Evolutionary conservation across 2,888 invertebrate species (phyloP).

Genomic region (Drosophila basisetae): DNA sequence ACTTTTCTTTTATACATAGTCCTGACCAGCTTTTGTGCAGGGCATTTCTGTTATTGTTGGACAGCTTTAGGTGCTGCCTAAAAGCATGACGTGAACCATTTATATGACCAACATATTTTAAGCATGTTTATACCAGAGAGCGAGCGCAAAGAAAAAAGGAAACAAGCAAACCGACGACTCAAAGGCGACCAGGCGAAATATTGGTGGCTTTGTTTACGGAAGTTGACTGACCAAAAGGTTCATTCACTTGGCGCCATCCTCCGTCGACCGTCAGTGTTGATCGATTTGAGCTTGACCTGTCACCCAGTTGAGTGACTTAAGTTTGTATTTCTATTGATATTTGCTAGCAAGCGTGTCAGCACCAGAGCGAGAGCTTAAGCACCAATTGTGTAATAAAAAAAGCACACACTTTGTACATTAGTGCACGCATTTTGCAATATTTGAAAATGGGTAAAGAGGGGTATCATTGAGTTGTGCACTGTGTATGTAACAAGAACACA

Average conservation of each 20-base stretch:
- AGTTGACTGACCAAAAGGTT: conserved; percentile 46
- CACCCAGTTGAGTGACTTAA: conserved; percentile 24
- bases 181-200: conserved; percentile 12
- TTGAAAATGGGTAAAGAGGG: not conserved
- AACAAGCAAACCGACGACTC: conserved; percentile 16
- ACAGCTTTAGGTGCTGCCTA: conserved; percentile 54
- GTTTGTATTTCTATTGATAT: conserved; percentile 18
- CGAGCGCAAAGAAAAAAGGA: not conserved
- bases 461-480: not conserved
- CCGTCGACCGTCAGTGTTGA: conserved; percentile 44
- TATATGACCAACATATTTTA: conserved; percentile 70
- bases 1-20: conserved; percentile 25
- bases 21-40: not conserved
- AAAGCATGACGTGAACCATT: conserved; percentile 52
- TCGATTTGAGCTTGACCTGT: conserved; percentile 60
- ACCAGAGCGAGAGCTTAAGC: not conserved
- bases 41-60: conserved; percentile 24
- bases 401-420: not conserved
- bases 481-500: not conserved
- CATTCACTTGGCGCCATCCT: conserved; percentile 57
- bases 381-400: conserved; percentile 15
- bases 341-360: not conserved
- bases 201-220: conserved; percentile 62
- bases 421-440: not conserved
- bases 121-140: conserved; percentile 54